A percentile compares a stretch with the other conserved stretches of the same genome.
Conservation (phyloP, 1,140 invertebrate genomes). For the Drosophila nannoptera region DNA sequence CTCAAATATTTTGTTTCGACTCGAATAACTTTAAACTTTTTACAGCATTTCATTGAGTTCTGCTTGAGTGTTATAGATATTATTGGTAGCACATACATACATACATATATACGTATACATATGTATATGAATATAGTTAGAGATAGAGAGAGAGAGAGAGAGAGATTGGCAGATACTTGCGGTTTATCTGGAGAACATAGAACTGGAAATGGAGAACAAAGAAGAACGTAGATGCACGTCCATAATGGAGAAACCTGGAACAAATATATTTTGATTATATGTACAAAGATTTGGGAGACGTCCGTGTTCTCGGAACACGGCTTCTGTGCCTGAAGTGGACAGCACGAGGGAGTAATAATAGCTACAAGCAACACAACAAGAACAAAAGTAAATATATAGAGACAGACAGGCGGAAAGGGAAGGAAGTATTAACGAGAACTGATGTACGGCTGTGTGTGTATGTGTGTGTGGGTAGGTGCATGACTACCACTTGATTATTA, state of each 20-base stretch:
- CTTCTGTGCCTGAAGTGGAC: conserved; percentile 6
- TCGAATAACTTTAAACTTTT: conserved; percentile 70
- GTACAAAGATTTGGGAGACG: conserved; percentile 29
- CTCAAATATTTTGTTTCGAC: conserved; percentile 45
- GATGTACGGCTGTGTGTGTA: neutral
- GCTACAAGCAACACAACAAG: neutral
- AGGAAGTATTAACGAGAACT: neutral
- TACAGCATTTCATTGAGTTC: conserved; percentile 69
- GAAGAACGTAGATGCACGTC: conserved; percentile 10
- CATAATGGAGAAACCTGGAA: conserved; percentile 28
- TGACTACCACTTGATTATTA: conserved; percentile 21
- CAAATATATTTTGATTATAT: conserved; percentile 27
- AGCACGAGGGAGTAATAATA: neutral
- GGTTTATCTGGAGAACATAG: conserved; percentile 13
- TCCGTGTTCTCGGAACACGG: conserved; percentile 12
- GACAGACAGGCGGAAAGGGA: conserved; percentile 1
- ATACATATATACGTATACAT: conserved; percentile 13
- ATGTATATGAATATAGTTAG: conserved; percentile 12
- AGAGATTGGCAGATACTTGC: no score
- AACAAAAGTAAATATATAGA: neutral
- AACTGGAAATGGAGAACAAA: conserved; percentile 7
- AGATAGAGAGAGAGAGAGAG: no score
- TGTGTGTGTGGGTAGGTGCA: neutral
- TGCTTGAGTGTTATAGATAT: conserved; percentile 41
- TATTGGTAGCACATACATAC: conserved; percentile 40